These are phyloP conservation scores for Corythornis leucogaster DNA, from an alignment of 2,797 vertebrate species.

Conservation along the genomic window DNA sequence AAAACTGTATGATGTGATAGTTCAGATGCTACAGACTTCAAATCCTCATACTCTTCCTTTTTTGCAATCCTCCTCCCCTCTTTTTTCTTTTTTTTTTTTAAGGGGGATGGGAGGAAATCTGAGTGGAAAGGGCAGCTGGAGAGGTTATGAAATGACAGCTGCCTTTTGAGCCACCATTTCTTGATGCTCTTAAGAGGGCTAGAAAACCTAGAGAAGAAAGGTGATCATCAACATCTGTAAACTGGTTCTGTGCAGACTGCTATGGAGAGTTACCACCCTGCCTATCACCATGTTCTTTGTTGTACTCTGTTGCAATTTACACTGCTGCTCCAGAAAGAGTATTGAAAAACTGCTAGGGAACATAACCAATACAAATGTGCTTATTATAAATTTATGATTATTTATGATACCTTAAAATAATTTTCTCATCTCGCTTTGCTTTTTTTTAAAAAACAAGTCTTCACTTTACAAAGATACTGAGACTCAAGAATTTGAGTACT, in stretches of 20 bases:
- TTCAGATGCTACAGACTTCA: constrained; percentile 23
- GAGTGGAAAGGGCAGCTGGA: constrained; percentile 59
- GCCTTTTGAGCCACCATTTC: constrained; percentile 30
- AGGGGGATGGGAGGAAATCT: constrained; percentile 26
- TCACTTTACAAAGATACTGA: not conserved
- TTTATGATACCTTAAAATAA: not conserved
- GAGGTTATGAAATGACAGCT: constrained; percentile 59
- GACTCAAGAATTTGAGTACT: not conserved
- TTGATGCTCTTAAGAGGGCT: constrained; percentile 26
- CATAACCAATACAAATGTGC: not conserved
- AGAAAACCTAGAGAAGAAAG: constrained; percentile 48
- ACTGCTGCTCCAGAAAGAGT: not conserved
- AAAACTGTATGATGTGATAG: constrained; percentile 18
- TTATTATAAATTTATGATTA: not conserved
- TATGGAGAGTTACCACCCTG: constrained; percentile 37
- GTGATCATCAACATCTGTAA: constrained; percentile 31
- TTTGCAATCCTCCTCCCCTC: not conserved
- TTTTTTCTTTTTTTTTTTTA: accelerated
- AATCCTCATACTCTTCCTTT: not conserved
- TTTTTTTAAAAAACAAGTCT: not conserved
- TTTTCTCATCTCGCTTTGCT: not conserved
- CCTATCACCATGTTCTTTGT: constrained; percentile 6
- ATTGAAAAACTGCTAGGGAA: not conserved
- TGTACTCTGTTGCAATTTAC: constrained; percentile 19
- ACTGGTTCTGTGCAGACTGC: not conserved